Evolutionary conservation across 2,888 invertebrate species (phyloP), one percentile per base, ranked within the genome.

Genomic region (Thysanoteuthis rhombus): DNA sequence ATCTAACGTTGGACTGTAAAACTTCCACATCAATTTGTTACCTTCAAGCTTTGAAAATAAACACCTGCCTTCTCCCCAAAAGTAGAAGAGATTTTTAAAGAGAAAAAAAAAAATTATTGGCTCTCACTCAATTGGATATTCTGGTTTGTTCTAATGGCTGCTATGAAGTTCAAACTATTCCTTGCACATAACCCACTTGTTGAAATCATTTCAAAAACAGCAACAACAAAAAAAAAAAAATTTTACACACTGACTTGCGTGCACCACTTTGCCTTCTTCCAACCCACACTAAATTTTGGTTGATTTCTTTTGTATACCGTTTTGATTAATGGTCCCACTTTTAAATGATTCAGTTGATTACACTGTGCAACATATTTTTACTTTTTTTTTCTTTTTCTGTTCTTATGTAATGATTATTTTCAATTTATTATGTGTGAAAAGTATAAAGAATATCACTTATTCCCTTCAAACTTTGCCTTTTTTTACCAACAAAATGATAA

Each of bases 161-260:
- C 75, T 75, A 75, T 75, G 75, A 75, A 75, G 75, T 75, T 75
- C n/a, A 75, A 75, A 75, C 75, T 75, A 36, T 75, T 75, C 75
- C 75, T 75, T 75, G 75, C 75, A 75, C 75, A 75, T 75, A 75
- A 75, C 75, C 75, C 75, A n/a, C 75, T n/a, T 75, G 75, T 75
- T 75, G 75, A 75, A 75, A 75, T 75, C 75, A 75, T 75, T 75
- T 75, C 12, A 12, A 16, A 75, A 75, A 75, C 22, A 58, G n/a
- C n/a, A n/a, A n/a, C n/a, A n/a, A n/a, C n/a, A 75, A 32, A 75
- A 75, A 75, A 32, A 75, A 75, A 75, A 75, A 36, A n/a, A 75
- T 25, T 25, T 52, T 52, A 52, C 52, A 52, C 52, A 75, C n/a
- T 75, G n/a, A n/a, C 75, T 75, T 75, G 75, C 75, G 75, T 75